Percentiles rank a stretch among this genome's conserved stretches.
Evolutionary conservation across 2,888 invertebrate species (phyloP).

Genomic region (Drosophila phalerata): DNA sequence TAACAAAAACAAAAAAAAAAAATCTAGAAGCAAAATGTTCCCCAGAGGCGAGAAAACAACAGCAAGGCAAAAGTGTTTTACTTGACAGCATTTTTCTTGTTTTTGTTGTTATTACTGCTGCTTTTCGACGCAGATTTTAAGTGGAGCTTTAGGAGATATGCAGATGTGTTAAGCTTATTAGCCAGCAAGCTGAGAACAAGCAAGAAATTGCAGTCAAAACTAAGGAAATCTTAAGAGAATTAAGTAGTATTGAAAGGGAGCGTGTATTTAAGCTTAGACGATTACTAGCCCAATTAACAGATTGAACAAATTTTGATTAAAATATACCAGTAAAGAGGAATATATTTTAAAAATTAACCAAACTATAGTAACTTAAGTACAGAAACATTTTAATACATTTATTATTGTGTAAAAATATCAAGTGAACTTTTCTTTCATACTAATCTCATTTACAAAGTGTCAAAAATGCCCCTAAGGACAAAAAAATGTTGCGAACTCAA

Average conservation of each 20-base stretch:
- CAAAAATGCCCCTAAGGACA: background rate
- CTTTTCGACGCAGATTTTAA: conserved; percentile 41
- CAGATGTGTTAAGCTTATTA: conserved; percentile 59
- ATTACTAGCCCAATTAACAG: conserved; percentile 26
- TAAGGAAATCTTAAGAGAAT: conserved; percentile 16
- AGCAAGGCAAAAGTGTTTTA: conserved; percentile 33
- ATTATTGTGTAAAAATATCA: no score
- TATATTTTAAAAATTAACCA: no score
- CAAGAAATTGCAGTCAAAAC: conserved; percentile 25
- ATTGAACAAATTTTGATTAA: background rate
- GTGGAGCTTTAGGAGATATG: conserved; percentile 28
- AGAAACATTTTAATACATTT: no score
- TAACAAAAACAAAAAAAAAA: conserved; percentile 57
- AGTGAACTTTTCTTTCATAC: background rate
- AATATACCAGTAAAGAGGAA: no score
- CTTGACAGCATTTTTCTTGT: conserved; percentile 39
- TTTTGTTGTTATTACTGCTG: conserved; percentile 28
- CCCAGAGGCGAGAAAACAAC: conserved; percentile 22
- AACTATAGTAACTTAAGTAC: no score
- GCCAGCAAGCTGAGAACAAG: conserved; percentile 28
- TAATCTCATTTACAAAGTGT: background rate
- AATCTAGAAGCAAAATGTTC: conserved; percentile 22
- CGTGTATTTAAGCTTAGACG: conserved; percentile 9
- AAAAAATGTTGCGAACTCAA: background rate
- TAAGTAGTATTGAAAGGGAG: conserved; percentile 28